Evolutionary conservation across 2,113 vertebrate genomes (phyloP).

Genomic region (Caranx ignobilis): DNA sequence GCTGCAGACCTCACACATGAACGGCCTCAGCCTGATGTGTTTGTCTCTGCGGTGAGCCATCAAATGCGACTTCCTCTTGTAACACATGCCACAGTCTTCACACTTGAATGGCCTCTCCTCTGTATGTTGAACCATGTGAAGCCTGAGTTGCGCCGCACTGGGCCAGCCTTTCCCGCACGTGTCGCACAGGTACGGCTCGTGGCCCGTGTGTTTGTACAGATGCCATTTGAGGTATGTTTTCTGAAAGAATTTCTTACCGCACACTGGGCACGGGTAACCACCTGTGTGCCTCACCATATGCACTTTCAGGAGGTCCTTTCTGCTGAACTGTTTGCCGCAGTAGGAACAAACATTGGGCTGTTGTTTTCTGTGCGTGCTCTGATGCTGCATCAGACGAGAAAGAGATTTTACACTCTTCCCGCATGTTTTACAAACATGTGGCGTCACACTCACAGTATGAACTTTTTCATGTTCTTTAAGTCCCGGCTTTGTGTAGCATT

Average conservation of each 20-base stretch:
- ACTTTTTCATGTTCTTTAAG: constrained; percentile 29
- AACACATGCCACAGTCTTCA: constrained; percentile 20
- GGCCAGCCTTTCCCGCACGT: constrained; percentile 43
- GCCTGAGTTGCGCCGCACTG: constrained; percentile 14
- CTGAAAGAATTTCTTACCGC: constrained; percentile 46
- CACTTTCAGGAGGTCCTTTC: constrained; percentile 15
- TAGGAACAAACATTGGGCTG: constrained; percentile 19
- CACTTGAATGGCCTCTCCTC: constrained; percentile 49
- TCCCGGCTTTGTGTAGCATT: constrained; percentile 31
- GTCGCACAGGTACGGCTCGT: constrained; percentile 45
- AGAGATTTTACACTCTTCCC: constrained; percentile 35
- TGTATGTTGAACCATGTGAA: constrained; percentile 52
- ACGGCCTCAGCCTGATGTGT: constrained; percentile 28
- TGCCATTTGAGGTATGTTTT: constrained; percentile 49
- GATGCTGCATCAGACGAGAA: constrained; percentile 31
- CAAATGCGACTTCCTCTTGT: constrained; percentile 29
- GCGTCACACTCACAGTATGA: background rate
- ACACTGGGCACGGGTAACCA: constrained; percentile 37
- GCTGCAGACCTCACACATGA: constrained; percentile 44
- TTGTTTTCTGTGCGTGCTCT: background rate
- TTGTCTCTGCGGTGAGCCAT: constrained; percentile 28
- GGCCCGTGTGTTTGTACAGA: constrained; percentile 48
- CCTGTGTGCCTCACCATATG: constrained; percentile 46
- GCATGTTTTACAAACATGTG: constrained; percentile 30
- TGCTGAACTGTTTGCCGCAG: constrained; percentile 48